Conservation (phyloP, 2,888 invertebrate genomes). For the Agrotis ipsilon region DNA sequence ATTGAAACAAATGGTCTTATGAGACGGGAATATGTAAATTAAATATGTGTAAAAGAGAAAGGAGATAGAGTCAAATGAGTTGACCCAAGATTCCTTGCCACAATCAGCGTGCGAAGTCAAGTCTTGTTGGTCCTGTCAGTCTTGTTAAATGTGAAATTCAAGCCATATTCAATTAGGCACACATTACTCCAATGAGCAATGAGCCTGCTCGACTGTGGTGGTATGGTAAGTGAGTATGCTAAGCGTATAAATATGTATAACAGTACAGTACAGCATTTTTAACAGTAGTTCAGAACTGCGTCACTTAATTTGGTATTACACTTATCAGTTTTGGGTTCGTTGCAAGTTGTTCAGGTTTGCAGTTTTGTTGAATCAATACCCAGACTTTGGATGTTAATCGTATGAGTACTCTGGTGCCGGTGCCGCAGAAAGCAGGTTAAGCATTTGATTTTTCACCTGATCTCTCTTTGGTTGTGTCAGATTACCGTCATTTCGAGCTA, state of each 20-base stretch:
- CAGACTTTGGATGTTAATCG: no score
- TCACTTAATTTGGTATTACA: no score
- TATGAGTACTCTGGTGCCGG: no score
- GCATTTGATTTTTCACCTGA: no score
- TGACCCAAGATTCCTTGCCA: slow-evolving; percentile 85
- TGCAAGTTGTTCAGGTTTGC: no score
- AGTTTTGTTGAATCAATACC: no score
- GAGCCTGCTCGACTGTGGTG: slow-evolving; percentile 64
- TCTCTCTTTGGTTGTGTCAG: no score
- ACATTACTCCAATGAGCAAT: slow-evolving; percentile 78
- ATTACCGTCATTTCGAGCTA: no score
- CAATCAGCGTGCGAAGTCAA: slow-evolving; percentile 89
- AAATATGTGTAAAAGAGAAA: slow-evolving; percentile 71
- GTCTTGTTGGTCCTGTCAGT: slow-evolving; percentile 81
- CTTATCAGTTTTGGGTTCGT: no score
- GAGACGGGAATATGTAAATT: slow-evolving; percentile 64
- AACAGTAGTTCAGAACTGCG: background rate
- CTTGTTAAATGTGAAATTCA: slow-evolving; percentile 83
- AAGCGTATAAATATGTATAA: background rate
- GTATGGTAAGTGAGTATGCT: slow-evolving; percentile 52
- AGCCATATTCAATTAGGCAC: slow-evolving; percentile 82
- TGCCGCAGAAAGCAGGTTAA: no score
- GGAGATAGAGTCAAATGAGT: slow-evolving; percentile 81
- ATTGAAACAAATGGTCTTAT: slow-evolving; percentile 57
- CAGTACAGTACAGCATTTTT: background rate